Evolutionary conservation across 2,113 vertebrate species (phyloP).

Genomic region (Haliaeetus leucogaster): DNA sequence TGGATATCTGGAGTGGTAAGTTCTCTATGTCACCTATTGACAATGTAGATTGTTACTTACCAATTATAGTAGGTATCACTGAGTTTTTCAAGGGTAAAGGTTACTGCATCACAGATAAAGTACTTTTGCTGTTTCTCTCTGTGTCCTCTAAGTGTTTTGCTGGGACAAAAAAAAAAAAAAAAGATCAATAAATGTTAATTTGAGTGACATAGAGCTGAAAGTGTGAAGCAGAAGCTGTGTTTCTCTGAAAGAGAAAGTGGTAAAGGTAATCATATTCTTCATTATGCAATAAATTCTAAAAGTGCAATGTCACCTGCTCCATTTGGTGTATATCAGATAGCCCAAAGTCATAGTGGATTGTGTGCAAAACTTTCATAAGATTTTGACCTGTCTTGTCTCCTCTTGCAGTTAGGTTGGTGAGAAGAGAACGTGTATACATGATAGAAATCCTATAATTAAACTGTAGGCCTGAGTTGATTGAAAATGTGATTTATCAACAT

Average conservation of each 20-base stretch:
- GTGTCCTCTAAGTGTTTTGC: not conserved
- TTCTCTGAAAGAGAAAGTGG: not conserved
- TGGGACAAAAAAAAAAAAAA: not conserved
- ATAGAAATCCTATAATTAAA: not conserved
- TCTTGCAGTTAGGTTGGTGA: not conserved
- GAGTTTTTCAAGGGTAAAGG: not conserved
- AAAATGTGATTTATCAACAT: not conserved
- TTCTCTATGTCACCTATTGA: not conserved
- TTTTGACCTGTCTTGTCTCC: not conserved
- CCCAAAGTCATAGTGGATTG: not conserved
- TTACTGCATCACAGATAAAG: not conserved
- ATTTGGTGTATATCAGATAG: not conserved
- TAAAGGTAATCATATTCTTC: not conserved
- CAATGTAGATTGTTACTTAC: rapidly evolving
- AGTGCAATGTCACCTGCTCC: not conserved
- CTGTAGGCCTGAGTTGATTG: not conserved
- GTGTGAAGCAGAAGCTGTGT: not conserved
- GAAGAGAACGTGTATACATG: not conserved
- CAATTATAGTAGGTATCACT: not conserved
- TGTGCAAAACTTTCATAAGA: not conserved
- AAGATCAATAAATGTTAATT: not conserved
- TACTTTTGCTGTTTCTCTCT: not conserved
- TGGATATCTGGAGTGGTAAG: not conserved
- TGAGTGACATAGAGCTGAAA: not conserved
- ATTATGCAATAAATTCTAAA: not conserved